Evolutionary conservation across 1,140 invertebrate genomes (phyloP).

Genomic region (Diorhabda sublineata): DNA sequence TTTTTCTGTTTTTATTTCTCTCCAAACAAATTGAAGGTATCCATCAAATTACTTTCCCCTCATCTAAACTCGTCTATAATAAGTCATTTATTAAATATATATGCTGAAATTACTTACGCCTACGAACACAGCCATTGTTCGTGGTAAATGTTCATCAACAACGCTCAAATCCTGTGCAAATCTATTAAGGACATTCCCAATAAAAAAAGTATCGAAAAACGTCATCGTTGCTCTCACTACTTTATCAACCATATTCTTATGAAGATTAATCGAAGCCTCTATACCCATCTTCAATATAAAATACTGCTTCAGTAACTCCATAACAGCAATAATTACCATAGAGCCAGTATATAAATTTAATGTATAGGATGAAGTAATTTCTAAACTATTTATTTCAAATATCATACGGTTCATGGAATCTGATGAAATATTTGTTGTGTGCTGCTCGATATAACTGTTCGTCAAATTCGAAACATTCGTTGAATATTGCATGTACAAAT

Average conservation of each 20-base stretch:
- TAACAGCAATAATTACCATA: constrained; percentile 30
- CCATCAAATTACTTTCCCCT: too few relatives aligned
- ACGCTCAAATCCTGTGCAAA: constrained; percentile 37
- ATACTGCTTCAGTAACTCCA: constrained; percentile 51
- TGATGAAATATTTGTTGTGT: too few relatives aligned
- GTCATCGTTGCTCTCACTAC: constrained; percentile 33
- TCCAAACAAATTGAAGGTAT: too few relatives aligned
- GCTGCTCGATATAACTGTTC: too few relatives aligned
- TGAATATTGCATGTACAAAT: constrained; percentile 1
- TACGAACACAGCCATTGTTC: constrained; percentile 19
- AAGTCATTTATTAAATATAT: too few relatives aligned
- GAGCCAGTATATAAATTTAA: not conserved
- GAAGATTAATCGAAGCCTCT: constrained; percentile 33
- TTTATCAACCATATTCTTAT: constrained; percentile 31
- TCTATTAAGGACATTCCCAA: constrained; percentile 40
- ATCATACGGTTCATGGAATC: too few relatives aligned
- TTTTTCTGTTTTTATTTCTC: too few relatives aligned
- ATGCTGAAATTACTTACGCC: constrained; percentile 17
- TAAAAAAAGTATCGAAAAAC: constrained; percentile 38
- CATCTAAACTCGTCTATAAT: too few relatives aligned
- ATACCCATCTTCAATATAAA: constrained; percentile 9
- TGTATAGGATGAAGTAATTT: not conserved
- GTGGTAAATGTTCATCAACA: constrained; percentile 33
- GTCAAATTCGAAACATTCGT: not conserved
- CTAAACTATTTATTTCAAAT: not conserved